Evolutionary conservation across 2,797 vertebrate genomes (phyloP).

Genomic region (Eupleurogrammus muticus): DNA sequence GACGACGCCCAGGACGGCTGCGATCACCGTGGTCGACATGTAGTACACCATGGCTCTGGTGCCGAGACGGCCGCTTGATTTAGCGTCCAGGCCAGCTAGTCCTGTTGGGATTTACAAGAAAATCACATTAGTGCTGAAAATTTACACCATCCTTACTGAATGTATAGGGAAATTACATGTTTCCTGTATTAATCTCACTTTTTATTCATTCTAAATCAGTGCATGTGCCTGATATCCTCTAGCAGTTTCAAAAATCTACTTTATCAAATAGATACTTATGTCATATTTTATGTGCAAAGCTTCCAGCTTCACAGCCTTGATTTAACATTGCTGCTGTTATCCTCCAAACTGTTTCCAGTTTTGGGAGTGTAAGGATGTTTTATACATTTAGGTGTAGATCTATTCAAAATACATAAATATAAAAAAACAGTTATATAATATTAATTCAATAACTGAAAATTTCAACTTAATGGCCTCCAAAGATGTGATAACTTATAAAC

Average conservation of each 20-base stretch:
- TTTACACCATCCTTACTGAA: not conserved
- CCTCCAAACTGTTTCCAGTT: no score
- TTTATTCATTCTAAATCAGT: not conserved
- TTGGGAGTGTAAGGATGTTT: not conserved
- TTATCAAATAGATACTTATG: not conserved
- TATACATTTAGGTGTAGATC: no score
- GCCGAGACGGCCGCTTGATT: constrained; percentile 95
- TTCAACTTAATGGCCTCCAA: not conserved
- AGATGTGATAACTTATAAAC: constrained; percentile 1
- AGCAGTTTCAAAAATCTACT: not conserved
- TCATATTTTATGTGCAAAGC: not conserved
- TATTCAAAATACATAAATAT: no score
- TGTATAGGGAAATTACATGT: not conserved
- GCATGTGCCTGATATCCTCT: not conserved
- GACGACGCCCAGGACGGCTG: constrained; percentile 93
- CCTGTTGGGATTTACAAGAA: constrained; percentile 77
- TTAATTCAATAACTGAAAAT: not conserved
- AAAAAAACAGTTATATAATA: no score
- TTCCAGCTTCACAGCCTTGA: not conserved
- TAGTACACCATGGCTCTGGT: constrained; percentile 98
- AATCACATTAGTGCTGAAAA: not conserved
- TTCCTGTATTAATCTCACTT: not conserved
- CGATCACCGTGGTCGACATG: constrained; percentile 96
- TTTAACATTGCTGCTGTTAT: not conserved
- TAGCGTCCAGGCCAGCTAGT: constrained; percentile 95